These are phyloP conservation scores for Cynopterus brachyotis DNA, from an alignment of 2,113 vertebrate genomes.

Conservation along the genomic window DNA sequence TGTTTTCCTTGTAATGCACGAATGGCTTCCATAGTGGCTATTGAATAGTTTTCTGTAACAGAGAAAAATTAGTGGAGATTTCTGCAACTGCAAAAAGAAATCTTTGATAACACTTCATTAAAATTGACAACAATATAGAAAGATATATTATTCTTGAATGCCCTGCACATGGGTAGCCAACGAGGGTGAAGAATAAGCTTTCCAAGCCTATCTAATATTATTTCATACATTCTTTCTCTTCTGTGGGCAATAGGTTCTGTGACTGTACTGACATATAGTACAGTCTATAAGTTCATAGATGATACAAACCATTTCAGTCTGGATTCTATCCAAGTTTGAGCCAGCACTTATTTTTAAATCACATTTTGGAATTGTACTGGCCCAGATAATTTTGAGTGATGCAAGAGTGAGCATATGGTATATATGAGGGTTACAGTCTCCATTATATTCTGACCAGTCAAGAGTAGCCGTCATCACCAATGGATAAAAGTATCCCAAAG, in stretches of 20 bases:
- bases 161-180: neutral
- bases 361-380: neutral
- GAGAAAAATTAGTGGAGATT: neutral
- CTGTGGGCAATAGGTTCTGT: neutral
- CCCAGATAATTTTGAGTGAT: neutral
- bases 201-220: neutral
- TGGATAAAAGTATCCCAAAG: neutral
- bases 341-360: neutral
- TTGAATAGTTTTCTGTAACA: neutral
- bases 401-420: neutral
- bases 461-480: neutral
- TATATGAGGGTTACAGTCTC: neutral
- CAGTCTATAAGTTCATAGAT: neutral
- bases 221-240: neutral
- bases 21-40: neutral
- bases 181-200: neutral
- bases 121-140: neutral
- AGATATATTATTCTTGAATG: neutral
- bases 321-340: neutral
- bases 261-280: neutral
- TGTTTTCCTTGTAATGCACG: neutral
- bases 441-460: neutral
- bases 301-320: neutral
- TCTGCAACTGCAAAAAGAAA: neutral
- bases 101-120: neutral